Evolutionary conservation across 2,888 invertebrate species (phyloP).

Genomic region (Xestia xanthographa): DNA sequence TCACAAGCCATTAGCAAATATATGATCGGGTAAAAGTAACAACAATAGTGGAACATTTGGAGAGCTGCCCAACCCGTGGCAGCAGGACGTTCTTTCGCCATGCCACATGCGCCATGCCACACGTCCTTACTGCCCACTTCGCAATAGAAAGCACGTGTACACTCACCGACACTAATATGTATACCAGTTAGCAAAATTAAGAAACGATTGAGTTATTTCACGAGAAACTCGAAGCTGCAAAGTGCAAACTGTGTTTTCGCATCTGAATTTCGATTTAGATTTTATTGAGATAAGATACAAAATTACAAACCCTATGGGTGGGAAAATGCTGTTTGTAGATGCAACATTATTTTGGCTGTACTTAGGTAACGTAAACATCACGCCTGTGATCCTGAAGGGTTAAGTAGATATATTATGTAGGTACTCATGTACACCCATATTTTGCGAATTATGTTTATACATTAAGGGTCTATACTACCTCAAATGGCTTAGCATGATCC

Average conservation of each 20-base stretch:
- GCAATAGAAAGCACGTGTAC: conserved; percentile 56
- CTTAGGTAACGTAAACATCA: not conserved
- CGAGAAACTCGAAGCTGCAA: not conserved
- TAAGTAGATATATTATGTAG: not conserved
- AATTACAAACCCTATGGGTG: not conserved
- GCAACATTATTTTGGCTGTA: not conserved
- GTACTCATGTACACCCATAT: too few species aligned
- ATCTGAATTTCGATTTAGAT: not conserved
- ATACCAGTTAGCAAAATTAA: not conserved
- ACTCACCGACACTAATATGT: not conserved
- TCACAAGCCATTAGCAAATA: conserved; percentile 24
- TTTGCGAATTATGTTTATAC: not conserved
- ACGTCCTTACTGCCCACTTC: conserved; percentile 13
- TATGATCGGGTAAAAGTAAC: conserved; percentile 29
- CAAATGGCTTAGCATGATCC: too few species aligned
- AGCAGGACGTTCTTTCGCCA: not conserved
- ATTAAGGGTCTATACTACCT: too few species aligned
- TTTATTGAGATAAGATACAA: not conserved
- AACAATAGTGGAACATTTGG: conserved; percentile 28
- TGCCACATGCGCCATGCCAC: not conserved
- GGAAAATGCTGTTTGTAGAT: not conserved
- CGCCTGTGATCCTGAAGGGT: not conserved
- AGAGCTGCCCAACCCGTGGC: conserved; percentile 45
- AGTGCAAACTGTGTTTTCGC: not conserved
- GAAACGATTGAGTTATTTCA: not conserved